Conservation (phyloP, 2,797 vertebrate genomes). For the Crocodylus rhombifer region DNA sequence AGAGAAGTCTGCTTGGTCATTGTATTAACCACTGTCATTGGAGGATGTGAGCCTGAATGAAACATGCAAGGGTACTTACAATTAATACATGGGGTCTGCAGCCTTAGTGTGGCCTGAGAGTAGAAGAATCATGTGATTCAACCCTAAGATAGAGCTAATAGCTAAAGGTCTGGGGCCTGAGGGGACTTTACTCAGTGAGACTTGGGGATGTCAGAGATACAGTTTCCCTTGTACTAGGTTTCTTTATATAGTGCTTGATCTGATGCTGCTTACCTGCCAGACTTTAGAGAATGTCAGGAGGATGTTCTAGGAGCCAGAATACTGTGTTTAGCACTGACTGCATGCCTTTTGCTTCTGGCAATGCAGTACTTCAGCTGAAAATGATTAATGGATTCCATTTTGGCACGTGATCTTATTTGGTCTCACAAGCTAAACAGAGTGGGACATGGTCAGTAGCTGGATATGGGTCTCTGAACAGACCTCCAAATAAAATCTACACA, state of each 20-base stretch:
- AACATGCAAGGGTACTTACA: neutral
- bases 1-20: neutral
- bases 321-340: neutral
- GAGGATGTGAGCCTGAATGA: neutral
- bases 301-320: neutral
- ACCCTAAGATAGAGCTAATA: neutral
- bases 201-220: neutral
- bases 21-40: neutral
- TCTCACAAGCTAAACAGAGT: neutral
- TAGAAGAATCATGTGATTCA: neutral
- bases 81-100: neutral
- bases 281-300: neutral
- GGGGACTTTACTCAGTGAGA: neutral
- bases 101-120: neutral
- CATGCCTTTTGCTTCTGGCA: neutral
- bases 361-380: conserved; percentile 27
- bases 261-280: neutral
- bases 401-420: neutral
- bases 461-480: neutral
- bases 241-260: neutral
- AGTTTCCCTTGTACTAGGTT: neutral
- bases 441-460: conserved; percentile 16
- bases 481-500: neutral
- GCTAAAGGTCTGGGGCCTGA: neutral
- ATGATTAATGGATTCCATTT: conserved; percentile 3